phyloP scores from a whole-genome alignment of 2,113 vertebrate species.

The Picathartes gymnocephalus region DNA sequence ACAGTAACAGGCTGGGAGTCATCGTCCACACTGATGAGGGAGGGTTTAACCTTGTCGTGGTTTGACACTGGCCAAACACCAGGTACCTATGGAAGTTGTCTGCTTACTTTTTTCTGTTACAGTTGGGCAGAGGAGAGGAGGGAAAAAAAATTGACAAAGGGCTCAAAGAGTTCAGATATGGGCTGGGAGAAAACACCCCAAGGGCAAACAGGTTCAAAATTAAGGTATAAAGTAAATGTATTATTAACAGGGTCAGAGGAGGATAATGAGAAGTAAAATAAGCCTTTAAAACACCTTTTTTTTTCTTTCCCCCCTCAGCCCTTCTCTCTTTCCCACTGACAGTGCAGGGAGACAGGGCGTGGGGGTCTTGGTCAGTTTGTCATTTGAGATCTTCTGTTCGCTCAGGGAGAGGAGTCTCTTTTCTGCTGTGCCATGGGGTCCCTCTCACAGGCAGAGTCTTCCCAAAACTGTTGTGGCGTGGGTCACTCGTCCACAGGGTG shows the following conservation, averaged over 20 bases:
- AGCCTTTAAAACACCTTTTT: background rate
- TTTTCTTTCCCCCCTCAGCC: background rate
- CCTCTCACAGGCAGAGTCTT: background rate
- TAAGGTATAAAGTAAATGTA: background rate
- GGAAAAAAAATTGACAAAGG: background rate
- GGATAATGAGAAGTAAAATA: background rate
- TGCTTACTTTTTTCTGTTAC: background rate
- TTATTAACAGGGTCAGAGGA: background rate
- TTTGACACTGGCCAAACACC: background rate
- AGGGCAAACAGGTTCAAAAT: background rate
- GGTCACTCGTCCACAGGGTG: background rate
- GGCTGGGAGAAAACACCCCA: background rate
- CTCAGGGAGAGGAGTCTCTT: background rate
- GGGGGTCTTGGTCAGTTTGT: background rate
- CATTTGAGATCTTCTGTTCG: rapidly evolving
- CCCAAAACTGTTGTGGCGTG: background rate
- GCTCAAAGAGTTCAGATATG: background rate
- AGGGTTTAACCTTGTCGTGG: background rate
- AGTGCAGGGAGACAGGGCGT: background rate
- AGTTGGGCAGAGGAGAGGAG: background rate
- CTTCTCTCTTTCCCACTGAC: background rate
- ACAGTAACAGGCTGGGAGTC: background rate
- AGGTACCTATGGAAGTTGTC: background rate
- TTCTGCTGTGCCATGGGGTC: background rate
- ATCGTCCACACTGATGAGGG: background rate